These are phyloP conservation scores for Neodiprion virginianus DNA, from an alignment of 1,140 invertebrate genomes.

Conservation along the genomic window DNA sequence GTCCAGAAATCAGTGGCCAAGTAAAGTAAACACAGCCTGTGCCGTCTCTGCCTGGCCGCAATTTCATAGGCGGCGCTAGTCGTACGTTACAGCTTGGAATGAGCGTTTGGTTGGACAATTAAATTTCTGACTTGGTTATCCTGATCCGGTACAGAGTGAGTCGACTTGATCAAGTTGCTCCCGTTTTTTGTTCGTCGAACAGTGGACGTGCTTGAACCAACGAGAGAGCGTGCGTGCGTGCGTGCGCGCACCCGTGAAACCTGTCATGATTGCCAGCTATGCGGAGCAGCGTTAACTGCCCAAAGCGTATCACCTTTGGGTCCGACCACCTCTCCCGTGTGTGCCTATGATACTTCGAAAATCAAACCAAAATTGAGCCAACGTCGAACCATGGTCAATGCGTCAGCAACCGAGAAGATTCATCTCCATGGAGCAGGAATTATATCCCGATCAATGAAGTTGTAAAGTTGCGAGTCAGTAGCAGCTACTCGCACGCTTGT, in stretches of 20 bases:
- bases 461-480: background rate
- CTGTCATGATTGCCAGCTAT: conserved; percentile 1
- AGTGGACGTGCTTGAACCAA: background rate
- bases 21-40: conserved; percentile 33
- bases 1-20: conserved; percentile 18
- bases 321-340: background rate
- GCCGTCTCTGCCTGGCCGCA: conserved; percentile 8
- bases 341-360: background rate
- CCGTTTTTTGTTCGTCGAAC: background rate
- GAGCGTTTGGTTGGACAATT: background rate
- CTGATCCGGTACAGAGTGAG: background rate
- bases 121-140: background rate
- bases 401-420: too few relatives aligned
- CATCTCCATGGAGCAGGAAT: background rate
- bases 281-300: background rate
- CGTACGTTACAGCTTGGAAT: background rate
- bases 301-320: background rate
- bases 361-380: background rate
- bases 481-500: background rate
- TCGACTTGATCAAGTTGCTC: background rate
- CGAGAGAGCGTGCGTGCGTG: background rate
- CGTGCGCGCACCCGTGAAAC: background rate
- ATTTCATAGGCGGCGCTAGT: conserved; percentile 20
- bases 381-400: background rate
- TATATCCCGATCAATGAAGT: background rate